These are phyloP conservation scores for Esperia sulphurella DNA, from an alignment of 2,888 invertebrate genomes.

Conservation along the genomic window DNA sequence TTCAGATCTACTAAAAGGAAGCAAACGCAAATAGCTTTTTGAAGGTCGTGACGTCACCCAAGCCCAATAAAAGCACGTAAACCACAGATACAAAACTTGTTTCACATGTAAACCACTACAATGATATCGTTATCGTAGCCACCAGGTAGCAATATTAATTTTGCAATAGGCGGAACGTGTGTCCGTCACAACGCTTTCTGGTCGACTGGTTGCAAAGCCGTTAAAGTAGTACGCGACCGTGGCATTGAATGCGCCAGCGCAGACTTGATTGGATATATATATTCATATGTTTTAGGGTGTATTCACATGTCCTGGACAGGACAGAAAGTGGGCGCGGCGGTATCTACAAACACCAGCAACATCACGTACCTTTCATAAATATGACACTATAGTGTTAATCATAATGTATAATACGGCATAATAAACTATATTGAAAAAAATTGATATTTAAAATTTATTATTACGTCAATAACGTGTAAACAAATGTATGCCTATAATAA, in stretches of 20 bases:
- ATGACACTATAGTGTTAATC: too few relatives aligned
- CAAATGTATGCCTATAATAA: too few relatives aligned
- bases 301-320: background rate
- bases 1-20: background rate
- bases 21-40: constrained; percentile 1
- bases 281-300: constrained; percentile 8
- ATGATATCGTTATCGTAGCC: constrained; percentile 19
- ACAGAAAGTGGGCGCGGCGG: too few relatives aligned
- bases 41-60: constrained; percentile 8
- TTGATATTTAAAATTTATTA: too few relatives aligned
- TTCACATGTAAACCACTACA: constrained; percentile 16
- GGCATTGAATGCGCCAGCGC: constrained; percentile 43
- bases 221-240: constrained; percentile 27
- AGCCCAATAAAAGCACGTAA: background rate
- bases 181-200: constrained; percentile 16
- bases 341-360: too few relatives aligned
- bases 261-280: constrained; percentile 27
- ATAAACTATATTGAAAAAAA: too few relatives aligned
- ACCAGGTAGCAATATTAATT: constrained; percentile 7
- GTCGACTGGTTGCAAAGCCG: constrained; percentile 28
- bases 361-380: too few relatives aligned
- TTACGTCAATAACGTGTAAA: too few relatives aligned
- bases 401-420: too few relatives aligned
- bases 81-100: constrained; percentile 16
- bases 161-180: constrained; percentile 23